Conservation (phyloP, 2,113 vertebrate genomes). For the Labeo catla region DNA sequence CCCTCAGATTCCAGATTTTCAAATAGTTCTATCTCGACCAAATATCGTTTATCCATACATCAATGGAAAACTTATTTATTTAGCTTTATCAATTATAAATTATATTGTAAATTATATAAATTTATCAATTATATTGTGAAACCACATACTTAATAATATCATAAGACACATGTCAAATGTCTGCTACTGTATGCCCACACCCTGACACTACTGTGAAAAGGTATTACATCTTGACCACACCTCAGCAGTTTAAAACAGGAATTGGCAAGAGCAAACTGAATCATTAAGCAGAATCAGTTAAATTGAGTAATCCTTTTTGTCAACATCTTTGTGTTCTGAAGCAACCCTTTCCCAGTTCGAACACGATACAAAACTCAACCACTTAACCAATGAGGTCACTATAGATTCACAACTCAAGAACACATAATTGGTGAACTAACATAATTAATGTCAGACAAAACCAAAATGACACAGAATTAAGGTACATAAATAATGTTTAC, state of each 20-base stretch:
- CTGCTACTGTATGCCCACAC: not conserved
- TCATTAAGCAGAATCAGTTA: not conserved
- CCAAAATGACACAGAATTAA: slow-evolving; percentile 12
- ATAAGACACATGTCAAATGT: not conserved
- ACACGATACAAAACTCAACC: not conserved
- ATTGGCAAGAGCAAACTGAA: not conserved
- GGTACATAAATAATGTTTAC: not conserved
- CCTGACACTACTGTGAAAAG: not conserved
- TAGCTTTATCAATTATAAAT: no score
- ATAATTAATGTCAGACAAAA: slow-evolving; percentile 13
- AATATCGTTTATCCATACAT: no score
- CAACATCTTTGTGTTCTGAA: not conserved
- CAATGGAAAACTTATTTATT: no score
- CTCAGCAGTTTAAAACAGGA: not conserved
- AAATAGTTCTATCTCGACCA: no score
- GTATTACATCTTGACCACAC: not conserved
- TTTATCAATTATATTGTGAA: not conserved
- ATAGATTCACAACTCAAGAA: not conserved
- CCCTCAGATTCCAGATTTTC: no score
- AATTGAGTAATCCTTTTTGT: not conserved
- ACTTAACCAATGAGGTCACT: not conserved
- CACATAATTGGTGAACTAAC: not conserved
- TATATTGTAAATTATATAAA: no score
- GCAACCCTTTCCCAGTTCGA: not conserved
- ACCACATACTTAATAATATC: not conserved